Evolutionary conservation across 2,888 invertebrate species (phyloP).

Genomic region (Hyposoter dolosus): DNA sequence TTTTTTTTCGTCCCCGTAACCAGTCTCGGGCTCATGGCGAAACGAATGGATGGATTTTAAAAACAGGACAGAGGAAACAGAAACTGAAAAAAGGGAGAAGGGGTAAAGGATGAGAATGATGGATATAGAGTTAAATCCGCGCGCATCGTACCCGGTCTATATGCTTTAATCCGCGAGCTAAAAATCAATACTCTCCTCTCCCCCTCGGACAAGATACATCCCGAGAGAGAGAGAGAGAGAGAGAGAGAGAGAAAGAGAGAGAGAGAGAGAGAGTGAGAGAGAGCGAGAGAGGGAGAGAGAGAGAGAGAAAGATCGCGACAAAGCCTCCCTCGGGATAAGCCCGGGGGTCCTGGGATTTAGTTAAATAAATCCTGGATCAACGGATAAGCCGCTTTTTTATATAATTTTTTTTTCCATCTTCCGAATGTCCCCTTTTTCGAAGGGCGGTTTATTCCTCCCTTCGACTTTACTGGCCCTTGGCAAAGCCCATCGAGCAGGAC

Average conservation of each 20-base stretch:
- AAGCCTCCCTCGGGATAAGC: constrained; percentile 84
- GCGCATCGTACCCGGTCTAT: constrained; percentile 77
- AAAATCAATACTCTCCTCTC: constrained; percentile 83
- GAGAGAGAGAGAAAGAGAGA: constrained; percentile 18
- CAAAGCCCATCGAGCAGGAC: constrained; percentile 58
- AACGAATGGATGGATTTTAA: constrained; percentile 42
- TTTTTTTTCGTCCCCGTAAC: constrained; percentile 37
- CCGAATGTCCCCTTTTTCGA: constrained; percentile 52
- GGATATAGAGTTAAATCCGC: constrained; percentile 61
- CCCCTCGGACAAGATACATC: constrained; percentile 57
- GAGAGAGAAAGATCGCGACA: constrained; percentile 71
- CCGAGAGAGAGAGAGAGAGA: constrained; percentile 26
- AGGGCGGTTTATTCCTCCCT: constrained; percentile 52
- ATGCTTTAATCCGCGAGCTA: constrained; percentile 84
- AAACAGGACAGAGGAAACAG: constrained; percentile 37
- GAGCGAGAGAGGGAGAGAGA: constrained; percentile 29
- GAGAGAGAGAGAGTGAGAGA: constrained; percentile 35
- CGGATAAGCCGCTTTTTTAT: constrained; percentile 83
- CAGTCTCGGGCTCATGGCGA: constrained; percentile 12
- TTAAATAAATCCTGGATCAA: constrained; percentile 85
- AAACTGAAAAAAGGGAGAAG: constrained; percentile 34
- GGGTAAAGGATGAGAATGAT: constrained; percentile 48
- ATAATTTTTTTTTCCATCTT: constrained; percentile 73
- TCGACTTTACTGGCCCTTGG: constrained; percentile 71
- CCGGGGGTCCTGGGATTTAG: constrained; percentile 81